A percentile compares a stretch with the other conserved stretches of the same genome.
Evolutionary conservation across 2,113 vertebrate species (phyloP).

Genomic region (Hiodon tergisus): DNA sequence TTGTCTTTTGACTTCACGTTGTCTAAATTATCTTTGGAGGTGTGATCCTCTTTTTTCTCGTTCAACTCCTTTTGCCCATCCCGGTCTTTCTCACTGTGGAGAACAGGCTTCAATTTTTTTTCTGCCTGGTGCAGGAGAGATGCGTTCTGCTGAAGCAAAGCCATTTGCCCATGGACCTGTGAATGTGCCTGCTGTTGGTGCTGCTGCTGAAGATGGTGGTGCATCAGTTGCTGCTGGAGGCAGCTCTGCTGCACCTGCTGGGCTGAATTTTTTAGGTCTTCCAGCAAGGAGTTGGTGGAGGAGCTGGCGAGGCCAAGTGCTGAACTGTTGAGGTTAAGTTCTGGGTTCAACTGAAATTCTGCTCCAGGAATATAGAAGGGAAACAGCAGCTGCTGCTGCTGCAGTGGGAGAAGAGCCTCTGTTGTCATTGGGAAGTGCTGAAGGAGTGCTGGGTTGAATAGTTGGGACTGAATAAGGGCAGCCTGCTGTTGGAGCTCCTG

Average conservation of each 20-base stretch:
- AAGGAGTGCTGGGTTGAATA: conserved; percentile 80
- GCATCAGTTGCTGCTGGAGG: conserved; percentile 33
- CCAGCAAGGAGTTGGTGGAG: conserved; percentile 46
- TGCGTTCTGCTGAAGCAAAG: conserved; percentile 57
- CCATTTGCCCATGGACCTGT: conserved; percentile 52
- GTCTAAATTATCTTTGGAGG: conserved; percentile 54
- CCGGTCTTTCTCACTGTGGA: conserved; percentile 63
- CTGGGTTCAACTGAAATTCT: conserved; percentile 85
- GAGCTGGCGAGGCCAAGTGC: conserved; percentile 67
- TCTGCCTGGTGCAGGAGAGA: conserved; percentile 49
- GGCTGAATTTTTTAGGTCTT: conserved; percentile 70
- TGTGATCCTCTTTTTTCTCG: conserved; percentile 47
- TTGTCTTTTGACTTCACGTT: conserved; percentile 65
- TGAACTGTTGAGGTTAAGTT: conserved; percentile 71
- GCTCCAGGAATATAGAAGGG: conserved; percentile 94
- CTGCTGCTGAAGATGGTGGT: conserved; percentile 61
- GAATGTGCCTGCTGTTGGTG: conserved; percentile 48
- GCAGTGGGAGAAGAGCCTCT: conserved; percentile 82
- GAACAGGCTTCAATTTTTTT: conserved; percentile 45
- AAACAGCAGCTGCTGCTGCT: conserved; percentile 90
- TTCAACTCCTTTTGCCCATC: conserved; percentile 54
- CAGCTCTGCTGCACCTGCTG: conserved; percentile 65
- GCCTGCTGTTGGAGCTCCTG: conserved; percentile 89
- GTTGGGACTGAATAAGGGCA: conserved; percentile 88
- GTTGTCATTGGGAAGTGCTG: conserved; percentile 87